Percentiles rank a stretch among this genome's conserved stretches.
Conservation (phyloP, 2,113 vertebrate species). For the Paracanthobrama guichenoti region DNA sequence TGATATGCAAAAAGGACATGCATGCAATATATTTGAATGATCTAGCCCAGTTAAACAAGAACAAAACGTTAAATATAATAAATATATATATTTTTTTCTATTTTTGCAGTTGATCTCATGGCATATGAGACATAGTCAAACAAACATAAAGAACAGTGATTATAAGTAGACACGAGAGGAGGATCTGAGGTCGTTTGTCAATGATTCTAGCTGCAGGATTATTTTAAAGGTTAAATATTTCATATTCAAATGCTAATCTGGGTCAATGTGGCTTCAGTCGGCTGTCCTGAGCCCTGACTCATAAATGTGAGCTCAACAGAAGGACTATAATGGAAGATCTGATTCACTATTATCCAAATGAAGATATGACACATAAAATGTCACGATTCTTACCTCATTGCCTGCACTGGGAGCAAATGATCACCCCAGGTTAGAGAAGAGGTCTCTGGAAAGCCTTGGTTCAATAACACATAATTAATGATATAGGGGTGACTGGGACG, state of each 20-base stretch:
- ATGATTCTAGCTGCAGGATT: constrained; percentile 82
- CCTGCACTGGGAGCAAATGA: constrained; percentile 17
- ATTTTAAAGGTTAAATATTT: constrained; percentile 84
- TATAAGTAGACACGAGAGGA: constrained; percentile 73
- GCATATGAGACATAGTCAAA: constrained; percentile 74
- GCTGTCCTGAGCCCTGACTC: constrained; percentile 62
- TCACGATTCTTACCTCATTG: constrained; percentile 14
- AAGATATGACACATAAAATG: constrained; percentile 47
- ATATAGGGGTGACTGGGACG: not conserved
- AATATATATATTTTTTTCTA: not conserved
- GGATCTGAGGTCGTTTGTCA: constrained; percentile 84
- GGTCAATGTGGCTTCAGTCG: constrained; percentile 74
- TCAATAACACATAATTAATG: constrained; percentile 1
- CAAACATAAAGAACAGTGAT: constrained; percentile 74
- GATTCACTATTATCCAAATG: constrained; percentile 53
- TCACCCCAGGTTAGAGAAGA: constrained; percentile 6
- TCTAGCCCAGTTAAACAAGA: not conserved
- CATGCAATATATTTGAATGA: not conserved
- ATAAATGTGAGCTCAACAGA: constrained; percentile 27
- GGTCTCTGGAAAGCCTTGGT: not conserved
- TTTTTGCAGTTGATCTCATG: constrained; percentile 41
- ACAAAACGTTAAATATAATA: not conserved
- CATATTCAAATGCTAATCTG: constrained; percentile 75
- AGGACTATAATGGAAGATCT: constrained; percentile 58
- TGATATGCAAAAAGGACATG: not conserved